These are phyloP conservation scores for Sinella curviseta DNA, from an alignment of 1,140 invertebrate genomes.

Conservation along the genomic window DNA sequence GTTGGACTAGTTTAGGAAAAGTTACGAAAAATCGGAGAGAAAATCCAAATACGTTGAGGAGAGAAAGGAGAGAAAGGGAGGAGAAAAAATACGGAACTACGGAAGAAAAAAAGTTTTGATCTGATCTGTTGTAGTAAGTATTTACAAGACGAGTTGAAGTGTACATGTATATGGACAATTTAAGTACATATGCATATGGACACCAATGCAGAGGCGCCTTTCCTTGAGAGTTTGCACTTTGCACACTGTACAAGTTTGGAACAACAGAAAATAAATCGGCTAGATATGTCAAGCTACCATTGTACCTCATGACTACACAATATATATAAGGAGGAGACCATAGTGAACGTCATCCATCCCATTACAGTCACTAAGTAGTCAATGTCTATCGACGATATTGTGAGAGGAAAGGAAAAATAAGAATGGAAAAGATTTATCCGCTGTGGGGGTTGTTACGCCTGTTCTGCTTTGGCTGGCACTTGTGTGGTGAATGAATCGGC, in stretches of 20 bases:
- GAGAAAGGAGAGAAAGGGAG: not conserved
- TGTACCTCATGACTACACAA: not conserved
- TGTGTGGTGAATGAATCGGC: not conserved
- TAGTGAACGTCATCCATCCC: not conserved
- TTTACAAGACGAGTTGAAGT: no score
- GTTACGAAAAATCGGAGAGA: not conserved
- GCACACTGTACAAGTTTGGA: not conserved
- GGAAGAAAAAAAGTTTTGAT: not conserved
- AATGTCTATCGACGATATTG: constrained; percentile 7
- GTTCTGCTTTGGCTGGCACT: no score
- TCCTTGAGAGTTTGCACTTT: not conserved
- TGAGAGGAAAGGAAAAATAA: not conserved
- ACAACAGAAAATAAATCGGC: not conserved
- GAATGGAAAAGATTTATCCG: not conserved
- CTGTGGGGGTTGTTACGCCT: not conserved
- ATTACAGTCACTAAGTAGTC: not conserved
- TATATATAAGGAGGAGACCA: not conserved
- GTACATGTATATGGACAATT: no score
- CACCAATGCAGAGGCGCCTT: not conserved
- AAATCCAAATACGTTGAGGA: not conserved
- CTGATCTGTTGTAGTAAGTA: not conserved
- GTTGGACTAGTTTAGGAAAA: not conserved
- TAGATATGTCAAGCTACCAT: not conserved
- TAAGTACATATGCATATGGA: no score
- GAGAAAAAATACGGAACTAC: not conserved